Evolutionary conservation across 1,140 invertebrate genomes (phyloP), one percentile per base, ranked within the genome.

Genomic region (Bacillus rossius): DNA sequence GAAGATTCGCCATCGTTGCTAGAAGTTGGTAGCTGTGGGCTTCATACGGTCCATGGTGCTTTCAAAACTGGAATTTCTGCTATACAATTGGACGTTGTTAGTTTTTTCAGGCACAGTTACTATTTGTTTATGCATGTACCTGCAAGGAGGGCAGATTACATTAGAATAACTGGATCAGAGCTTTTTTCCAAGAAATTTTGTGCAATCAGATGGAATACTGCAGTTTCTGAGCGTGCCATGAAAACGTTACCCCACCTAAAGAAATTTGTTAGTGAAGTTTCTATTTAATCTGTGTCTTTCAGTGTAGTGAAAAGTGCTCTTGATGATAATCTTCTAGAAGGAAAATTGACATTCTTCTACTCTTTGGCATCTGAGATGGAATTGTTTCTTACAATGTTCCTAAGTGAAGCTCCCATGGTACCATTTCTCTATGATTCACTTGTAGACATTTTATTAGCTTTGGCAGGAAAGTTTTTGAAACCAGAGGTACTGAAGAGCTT

Each of bases 321-420:
- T 19, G 4, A 59, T 22, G 65, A 67, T 40, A 55, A 61, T 26
- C 55, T 69, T 1, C 50, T 69, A 3, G 43, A 37, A 23, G 49
- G 61, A 67, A 69, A 61, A 34, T 25, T 67, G 8, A 37, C 55
- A 22, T 67, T 69, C 56, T 65, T 67, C 55, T 41, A 42, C 29
- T 45, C 37, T 19, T 25, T 62, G 37, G 50, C 59, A 25, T 26
- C 41, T 5, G 58, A 62, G 41, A 34, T 64, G 48, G 54, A 63
- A 63, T 57, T 61, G 7, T 65, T 62, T 62, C 42, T 67, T 25
- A 60, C n/a, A 0, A 20, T 43, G n/a, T 65, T 63, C 55, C 61
- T 64, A 57, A 53, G 55, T 2, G 52, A 56, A 57, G 49, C 17
- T 17, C 57, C 62, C 19, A 42, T 61, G 41, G 47, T 47, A 42